These are phyloP conservation scores for Ciconia maguari DNA, from an alignment of 2,113 vertebrate species.

Conservation along the genomic window DNA sequence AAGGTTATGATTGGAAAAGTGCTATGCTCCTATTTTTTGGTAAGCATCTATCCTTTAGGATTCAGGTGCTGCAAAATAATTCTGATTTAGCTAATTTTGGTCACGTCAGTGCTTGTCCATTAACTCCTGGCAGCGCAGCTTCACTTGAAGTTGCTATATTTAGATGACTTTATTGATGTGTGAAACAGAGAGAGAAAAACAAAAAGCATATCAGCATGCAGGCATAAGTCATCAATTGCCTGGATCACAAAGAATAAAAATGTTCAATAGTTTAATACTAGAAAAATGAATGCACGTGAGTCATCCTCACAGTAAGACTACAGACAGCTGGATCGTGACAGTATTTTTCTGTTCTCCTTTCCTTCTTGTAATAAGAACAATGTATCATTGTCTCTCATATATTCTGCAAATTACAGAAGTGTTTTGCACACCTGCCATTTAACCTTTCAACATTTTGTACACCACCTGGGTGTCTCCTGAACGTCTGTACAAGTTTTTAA, in stretches of 20 bases:
- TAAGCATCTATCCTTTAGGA: background rate
- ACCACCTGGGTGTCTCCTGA: background rate
- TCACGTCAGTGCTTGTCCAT: background rate
- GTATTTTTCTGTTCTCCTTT: background rate
- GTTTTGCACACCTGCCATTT: background rate
- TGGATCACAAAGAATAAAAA: background rate
- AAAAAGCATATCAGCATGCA: background rate
- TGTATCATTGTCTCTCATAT: background rate
- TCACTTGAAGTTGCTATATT: background rate
- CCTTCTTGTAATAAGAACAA: background rate
- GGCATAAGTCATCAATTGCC: background rate
- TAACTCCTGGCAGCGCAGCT: background rate
- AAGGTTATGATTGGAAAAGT: background rate
- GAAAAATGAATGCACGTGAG: background rate
- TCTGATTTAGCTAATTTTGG: background rate
- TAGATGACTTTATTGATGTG: background rate
- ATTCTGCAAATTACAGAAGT: background rate
- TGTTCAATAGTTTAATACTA: background rate
- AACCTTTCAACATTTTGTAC: background rate
- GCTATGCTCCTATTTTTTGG: background rate
- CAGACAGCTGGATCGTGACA: background rate
- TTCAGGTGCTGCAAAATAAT: background rate
- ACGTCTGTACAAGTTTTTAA: background rate
- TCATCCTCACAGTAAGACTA: background rate
- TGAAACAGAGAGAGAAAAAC: background rate